phyloP scores from a whole-genome alignment of 2,113 vertebrate species.

The Nothoprocta pentlandii region DNA sequence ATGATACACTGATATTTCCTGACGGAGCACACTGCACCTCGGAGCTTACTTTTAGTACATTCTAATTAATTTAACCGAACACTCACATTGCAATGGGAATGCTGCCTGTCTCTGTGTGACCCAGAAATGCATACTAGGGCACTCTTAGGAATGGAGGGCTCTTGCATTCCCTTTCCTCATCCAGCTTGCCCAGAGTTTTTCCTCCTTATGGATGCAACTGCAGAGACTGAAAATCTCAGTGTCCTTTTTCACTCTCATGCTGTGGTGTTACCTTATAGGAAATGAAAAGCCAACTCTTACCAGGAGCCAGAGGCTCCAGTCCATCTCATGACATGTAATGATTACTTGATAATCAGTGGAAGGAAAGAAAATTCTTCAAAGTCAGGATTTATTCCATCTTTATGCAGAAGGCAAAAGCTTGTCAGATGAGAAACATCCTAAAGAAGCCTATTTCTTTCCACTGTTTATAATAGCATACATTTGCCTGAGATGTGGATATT shows the following conservation, averaged over 20 bases:
- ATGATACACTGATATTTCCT: background rate
- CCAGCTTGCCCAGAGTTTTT: background rate
- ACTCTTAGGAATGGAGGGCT: background rate
- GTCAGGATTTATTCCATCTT: background rate
- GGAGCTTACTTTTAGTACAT: background rate
- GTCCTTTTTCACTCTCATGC: background rate
- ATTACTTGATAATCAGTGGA: slow-evolving; percentile 1
- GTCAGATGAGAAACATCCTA: background rate
- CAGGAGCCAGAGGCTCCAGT: background rate
- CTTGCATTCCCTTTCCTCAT: background rate
- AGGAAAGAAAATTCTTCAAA: background rate
- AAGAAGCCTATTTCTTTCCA: background rate
- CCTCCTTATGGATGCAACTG: background rate
- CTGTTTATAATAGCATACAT: background rate
- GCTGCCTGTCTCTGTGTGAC: background rate
- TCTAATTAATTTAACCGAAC: background rate
- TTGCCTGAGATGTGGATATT: background rate
- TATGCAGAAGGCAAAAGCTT: background rate
- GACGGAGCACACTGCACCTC: background rate
- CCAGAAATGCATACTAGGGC: background rate
- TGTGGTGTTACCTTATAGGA: rapidly evolving
- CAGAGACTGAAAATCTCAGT: background rate
- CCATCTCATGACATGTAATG: background rate
- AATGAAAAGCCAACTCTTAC: background rate
- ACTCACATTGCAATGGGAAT: background rate